These are phyloP conservation scores for Mus caroli DNA, from an alignment of 2,797 vertebrate genomes.

Conservation along the genomic window DNA sequence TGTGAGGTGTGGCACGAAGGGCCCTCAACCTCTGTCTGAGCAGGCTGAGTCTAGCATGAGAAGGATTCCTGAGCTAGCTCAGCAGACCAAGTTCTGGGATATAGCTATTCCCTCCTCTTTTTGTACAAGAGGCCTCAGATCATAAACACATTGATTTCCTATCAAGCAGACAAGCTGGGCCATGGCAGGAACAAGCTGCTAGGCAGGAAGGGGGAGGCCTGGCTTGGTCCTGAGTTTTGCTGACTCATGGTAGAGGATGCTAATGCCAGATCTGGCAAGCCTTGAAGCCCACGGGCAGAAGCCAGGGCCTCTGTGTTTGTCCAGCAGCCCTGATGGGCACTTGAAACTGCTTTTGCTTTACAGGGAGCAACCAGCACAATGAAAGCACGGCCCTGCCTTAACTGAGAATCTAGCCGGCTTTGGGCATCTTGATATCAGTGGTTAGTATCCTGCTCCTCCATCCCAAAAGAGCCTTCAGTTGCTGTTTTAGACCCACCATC, in stretches of 20 bases:
- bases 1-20: not conserved
- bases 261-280: not conserved
- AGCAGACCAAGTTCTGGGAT: not conserved
- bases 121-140: conserved; percentile 60
- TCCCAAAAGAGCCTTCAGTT: not conserved
- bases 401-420: not conserved
- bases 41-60: not conserved
- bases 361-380: not conserved
- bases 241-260: conserved; percentile 64
- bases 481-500: not conserved
- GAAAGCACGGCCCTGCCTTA: not conserved
- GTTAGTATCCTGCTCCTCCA: not conserved
- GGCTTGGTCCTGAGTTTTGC: conserved; percentile 59
- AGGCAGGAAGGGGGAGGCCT: conserved; percentile 37
- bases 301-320: not conserved
- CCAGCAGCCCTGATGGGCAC: not conserved
- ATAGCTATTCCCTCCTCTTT: conserved; percentile 61
- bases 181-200: conserved; percentile 62
- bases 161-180: conserved; percentile 77
- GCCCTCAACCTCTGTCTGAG: too few species aligned
- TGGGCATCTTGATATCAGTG: not conserved
- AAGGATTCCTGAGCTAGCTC: not conserved
- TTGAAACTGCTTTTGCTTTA: not conserved
- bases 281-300: not conserved
- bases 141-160: conserved; percentile 81